A percentile compares a stretch with the other conserved stretches of the same genome.
Conservation (phyloP, 2,113 vertebrate genomes). For the Chaetodon trifascialis region DNA sequence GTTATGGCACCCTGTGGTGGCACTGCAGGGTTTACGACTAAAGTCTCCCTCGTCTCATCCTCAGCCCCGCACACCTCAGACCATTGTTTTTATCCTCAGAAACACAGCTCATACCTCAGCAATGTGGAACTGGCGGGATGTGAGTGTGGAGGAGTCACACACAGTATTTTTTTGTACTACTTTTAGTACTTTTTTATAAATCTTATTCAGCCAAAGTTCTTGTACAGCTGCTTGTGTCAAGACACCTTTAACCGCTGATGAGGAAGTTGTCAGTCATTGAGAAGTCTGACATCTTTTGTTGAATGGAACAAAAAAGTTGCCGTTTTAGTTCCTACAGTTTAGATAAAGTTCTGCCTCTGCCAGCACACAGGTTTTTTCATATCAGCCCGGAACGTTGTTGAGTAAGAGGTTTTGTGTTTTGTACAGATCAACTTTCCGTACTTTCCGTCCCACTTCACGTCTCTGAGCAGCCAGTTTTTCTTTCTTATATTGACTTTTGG, state of each 20-base stretch:
- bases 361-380: background rate
- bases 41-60: background rate
- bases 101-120: slow-evolving; percentile 15
- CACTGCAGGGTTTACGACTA: background rate
- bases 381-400: background rate
- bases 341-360: background rate
- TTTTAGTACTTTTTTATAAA: background rate
- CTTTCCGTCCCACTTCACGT: background rate
- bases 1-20: background rate
- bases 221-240: background rate
- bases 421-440: background rate
- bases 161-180: background rate
- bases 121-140: background rate
- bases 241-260: background rate
- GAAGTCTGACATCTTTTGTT: background rate
- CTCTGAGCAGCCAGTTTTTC: background rate
- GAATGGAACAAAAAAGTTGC: background rate
- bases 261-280: background rate
- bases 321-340: background rate
- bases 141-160: slow-evolving; percentile 1
- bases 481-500: background rate
- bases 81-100: background rate
- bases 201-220: background rate
- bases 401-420: slow-evolving; percentile 4
- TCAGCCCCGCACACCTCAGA: slow-evolving; percentile 2